Conservation (phyloP, 2,797 vertebrate genomes). For the Sebastes umbrosus region DNA sequence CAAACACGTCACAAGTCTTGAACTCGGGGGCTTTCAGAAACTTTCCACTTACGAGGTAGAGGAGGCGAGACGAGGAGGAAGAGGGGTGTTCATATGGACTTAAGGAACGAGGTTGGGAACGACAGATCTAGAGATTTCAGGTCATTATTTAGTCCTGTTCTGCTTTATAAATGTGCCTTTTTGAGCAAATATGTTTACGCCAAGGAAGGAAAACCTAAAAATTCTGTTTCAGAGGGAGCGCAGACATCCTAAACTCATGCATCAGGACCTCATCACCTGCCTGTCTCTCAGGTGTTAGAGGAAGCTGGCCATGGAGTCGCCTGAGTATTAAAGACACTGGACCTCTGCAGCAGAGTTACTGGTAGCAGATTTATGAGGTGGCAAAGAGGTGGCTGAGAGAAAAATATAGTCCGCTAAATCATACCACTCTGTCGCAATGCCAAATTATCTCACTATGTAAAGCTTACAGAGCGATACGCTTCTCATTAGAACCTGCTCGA, state of each 20-base stretch:
- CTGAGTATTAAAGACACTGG: constrained; percentile 63
- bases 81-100: too few relatives aligned
- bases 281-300: constrained; percentile 38
- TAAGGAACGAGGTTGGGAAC: too few relatives aligned
- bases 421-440: constrained; percentile 65
- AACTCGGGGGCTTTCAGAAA: too few relatives aligned
- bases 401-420: constrained; percentile 79
- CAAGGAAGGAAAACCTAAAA: neutral
- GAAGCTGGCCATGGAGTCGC: constrained; percentile 12
- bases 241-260: constrained; percentile 14
- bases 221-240: neutral
- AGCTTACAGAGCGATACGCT: constrained; percentile 63
- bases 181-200: neutral
- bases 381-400: constrained; percentile 65
- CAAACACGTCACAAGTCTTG: too few relatives aligned
- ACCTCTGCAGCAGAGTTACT: constrained; percentile 60
- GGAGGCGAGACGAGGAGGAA: too few relatives aligned
- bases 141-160: neutral
- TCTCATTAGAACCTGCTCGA: constrained; percentile 65
- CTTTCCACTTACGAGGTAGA: too few relatives aligned
- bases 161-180: neutral
- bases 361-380: constrained; percentile 77
- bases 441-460: constrained; percentile 78
- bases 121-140: neutral
- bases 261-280: constrained; percentile 33